Percentiles rank a stretch among this genome's conserved stretches.
Evolutionary conservation across 2,888 invertebrate species (phyloP).

Genomic region (Lasioglossum vierecki): DNA sequence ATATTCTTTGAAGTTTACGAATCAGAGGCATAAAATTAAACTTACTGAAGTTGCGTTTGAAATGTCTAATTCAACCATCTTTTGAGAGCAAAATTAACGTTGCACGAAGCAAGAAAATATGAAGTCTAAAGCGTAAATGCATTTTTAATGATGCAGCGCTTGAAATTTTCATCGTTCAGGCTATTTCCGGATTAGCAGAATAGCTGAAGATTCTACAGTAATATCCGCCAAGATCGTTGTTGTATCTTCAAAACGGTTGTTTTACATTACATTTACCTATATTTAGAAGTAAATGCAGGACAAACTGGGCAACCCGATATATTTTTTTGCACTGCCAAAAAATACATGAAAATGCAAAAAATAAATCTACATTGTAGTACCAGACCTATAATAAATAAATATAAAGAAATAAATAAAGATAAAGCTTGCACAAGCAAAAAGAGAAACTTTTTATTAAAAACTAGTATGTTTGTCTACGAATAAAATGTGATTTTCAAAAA

Average conservation of each 20-base stretch:
- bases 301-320: neutral
- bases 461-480: neutral
- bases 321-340: neutral
- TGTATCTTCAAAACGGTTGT: neutral
- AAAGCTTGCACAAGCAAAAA: neutral
- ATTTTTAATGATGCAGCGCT: neutral
- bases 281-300: neutral
- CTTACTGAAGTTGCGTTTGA: neutral
- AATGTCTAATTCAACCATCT: neutral
- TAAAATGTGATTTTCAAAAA: neutral
- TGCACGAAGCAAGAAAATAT: neutral
- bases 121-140: neutral
- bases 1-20: too few relatives aligned
- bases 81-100: neutral
- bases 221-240: neutral
- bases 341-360: neutral
- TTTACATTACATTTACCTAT: neutral
- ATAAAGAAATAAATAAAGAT: too few relatives aligned
- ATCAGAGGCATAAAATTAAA: neutral
- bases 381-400: too few relatives aligned
- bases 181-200: neutral
- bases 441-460: neutral
- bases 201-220: neutral
- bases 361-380: neutral
- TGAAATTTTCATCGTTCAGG: neutral